Evolutionary conservation across 2,797 vertebrate species (phyloP).

Genomic region (Sebastes trivittatus): DNA sequence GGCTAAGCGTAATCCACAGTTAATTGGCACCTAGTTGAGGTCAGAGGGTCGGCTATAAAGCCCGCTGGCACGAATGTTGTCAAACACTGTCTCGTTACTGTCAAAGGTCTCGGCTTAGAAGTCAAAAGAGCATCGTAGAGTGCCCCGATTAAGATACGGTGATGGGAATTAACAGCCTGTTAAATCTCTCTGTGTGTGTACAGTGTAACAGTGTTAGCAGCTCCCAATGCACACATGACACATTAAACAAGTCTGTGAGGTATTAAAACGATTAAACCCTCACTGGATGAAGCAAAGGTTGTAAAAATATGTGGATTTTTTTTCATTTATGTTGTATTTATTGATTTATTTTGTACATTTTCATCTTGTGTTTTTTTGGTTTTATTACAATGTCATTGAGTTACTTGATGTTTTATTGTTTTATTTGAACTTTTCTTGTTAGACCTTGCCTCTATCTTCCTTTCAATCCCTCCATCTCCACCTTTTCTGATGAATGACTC

Average conservation of each 20-base stretch:
- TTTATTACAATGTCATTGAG: background rate
- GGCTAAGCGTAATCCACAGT: constrained; percentile 83
- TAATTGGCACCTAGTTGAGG: constrained; percentile 84
- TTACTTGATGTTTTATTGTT: constrained; percentile 36
- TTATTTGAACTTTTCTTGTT: constrained; percentile 45
- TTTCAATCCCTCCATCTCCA: constrained; percentile 76
- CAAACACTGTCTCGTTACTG: constrained; percentile 80
- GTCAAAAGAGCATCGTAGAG: constrained; percentile 76
- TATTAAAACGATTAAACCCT: constrained; percentile 20
- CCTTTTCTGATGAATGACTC: constrained; percentile 77
- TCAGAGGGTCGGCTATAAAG: constrained; percentile 73
- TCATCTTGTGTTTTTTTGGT: background rate
- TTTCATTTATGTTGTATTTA: background rate
- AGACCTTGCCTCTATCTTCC: constrained; percentile 79
- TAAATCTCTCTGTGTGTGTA: constrained; percentile 54
- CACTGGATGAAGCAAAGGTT: background rate
- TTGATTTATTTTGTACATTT: constrained; percentile 1
- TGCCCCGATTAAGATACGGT: constrained; percentile 55
- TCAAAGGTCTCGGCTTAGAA: constrained; percentile 74
- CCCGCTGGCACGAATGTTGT: constrained; percentile 79
- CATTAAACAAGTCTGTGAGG: constrained; percentile 7
- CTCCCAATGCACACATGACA: constrained; percentile 46
- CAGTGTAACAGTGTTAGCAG: constrained; percentile 32
- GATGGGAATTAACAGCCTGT: constrained; percentile 50
- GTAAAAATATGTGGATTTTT: background rate